Evolutionary conservation across 2,797 vertebrate species (phyloP), one percentile per base, ranked within the genome.

Genomic region (Leptoclinus maculatus): DNA sequence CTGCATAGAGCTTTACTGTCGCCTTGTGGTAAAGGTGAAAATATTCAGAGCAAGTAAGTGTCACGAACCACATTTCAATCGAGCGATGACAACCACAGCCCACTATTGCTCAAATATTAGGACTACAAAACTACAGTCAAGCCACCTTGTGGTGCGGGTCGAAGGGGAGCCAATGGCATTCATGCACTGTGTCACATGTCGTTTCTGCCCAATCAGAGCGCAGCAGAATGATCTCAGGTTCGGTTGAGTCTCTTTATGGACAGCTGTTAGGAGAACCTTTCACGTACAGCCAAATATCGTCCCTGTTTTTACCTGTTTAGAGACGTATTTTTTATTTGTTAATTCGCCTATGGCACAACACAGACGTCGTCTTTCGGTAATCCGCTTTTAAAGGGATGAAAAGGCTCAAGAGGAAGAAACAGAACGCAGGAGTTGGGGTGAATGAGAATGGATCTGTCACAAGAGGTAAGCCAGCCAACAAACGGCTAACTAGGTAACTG

Each of bases 361-460:
- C 29, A 71, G 27, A 66, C 53, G 2, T 8, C 0, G 17, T 32
- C 2, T 0, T 5, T 69, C 51, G 3, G 27, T 25, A 2, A 39
- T 27, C 17, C 0, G 45, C 8, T 62, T 67, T 74, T 75, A 74
- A 82, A 68, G 16, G 53, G 23, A 94, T 94, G 93, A 93, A 87
- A 88, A 82, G 82, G 65, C 65, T 79, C 10, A 92, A 89, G 66
- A 87, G 66, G 71, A 91, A 87, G 87, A 92, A 92, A 91, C 57
- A 45, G 41, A 82, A 58, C 78, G 86, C 43, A 25, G 77, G 74
- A 60, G 80, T 45, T 65, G 82, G 17, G 39, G 63, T 80, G 62
- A 86, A 84, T 83, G 85, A 68, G 14, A 87, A 89, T 80, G 86
- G 82, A 71, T 71, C 73, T 73, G 58, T 70, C 49, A 65, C 73